These are phyloP conservation scores for Canis aureus DNA, from an alignment of 2,113 vertebrate species.

Conservation along the genomic window DNA sequence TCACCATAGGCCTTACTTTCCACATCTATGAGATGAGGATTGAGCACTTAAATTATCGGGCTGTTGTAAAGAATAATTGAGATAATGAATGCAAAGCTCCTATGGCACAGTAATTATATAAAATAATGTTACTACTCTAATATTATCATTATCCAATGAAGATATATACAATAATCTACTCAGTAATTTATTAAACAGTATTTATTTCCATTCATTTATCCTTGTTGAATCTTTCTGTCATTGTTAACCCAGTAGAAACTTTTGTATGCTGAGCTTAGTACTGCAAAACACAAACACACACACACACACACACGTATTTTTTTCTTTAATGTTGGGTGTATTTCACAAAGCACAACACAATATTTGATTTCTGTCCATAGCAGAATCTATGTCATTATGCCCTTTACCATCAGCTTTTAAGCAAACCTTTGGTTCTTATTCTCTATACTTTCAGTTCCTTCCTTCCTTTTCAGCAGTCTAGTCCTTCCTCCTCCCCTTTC, in stretches of 20 bases:
- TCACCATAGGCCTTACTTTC: not conserved
- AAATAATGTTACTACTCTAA: not conserved
- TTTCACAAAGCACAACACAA: not conserved
- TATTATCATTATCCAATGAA: not conserved
- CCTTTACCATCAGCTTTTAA: not conserved
- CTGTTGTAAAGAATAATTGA: not conserved
- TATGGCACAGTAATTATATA: not conserved
- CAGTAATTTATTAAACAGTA: not conserved
- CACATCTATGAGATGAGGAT: not conserved
- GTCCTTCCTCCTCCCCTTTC: not conserved
- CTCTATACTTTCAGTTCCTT: conserved; percentile 3
- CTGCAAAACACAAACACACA: not conserved
- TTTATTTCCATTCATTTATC: not conserved
- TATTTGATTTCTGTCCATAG: not conserved
- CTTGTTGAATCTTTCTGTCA: not conserved
- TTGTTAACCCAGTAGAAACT: not conserved
- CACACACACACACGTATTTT: not conserved
- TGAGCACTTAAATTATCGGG: not conserved
- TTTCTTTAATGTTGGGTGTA: not conserved
- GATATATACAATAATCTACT: not conserved
- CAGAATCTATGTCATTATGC: not conserved
- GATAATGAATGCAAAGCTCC: not conserved
- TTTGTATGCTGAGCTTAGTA: not conserved
- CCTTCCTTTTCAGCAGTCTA: not conserved
- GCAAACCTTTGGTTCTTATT: not conserved